Conservation (phyloP, 2,797 vertebrate species). For the Adrianichthys oophorus region DNA sequence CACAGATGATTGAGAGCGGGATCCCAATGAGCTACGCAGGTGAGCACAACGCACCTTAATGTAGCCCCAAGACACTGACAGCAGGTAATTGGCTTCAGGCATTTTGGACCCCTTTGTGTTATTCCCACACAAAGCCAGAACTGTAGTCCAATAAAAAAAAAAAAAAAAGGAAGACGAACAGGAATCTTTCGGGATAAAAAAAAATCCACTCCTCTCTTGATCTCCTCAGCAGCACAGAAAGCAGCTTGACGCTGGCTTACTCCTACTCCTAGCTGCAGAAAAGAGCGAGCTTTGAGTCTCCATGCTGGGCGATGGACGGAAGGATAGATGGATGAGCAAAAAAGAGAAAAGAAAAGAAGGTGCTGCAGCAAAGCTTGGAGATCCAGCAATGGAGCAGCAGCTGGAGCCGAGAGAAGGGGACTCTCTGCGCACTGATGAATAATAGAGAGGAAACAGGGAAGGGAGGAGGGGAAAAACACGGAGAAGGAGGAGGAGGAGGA, state of each 20-base stretch:
- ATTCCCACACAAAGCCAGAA: conserved; percentile 77
- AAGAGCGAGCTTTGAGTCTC: conserved; percentile 62
- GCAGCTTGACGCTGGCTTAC: conserved; percentile 44
- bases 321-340: conserved; percentile 1
- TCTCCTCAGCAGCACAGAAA: conserved; percentile 59
- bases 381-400: conserved; percentile 59
- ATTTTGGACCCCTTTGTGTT: conserved; percentile 89
- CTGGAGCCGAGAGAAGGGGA: conserved; percentile 62
- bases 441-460: conserved; percentile 62
- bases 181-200: conserved; percentile 54
- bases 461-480: conserved; percentile 59
- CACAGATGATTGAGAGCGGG: conserved; percentile 7
- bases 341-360: conserved; percentile 18
- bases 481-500: conserved; percentile 54
- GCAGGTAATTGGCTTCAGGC: conserved; percentile 98
- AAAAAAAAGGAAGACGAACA: conserved; percentile 65
- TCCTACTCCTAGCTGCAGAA: conserved; percentile 56
- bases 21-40: conserved; percentile 58
- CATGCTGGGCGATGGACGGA: conserved; percentile 56
- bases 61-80: conserved; percentile 98
- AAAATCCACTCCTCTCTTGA: conserved; percentile 51
- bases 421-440: conserved; percentile 74
- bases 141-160: conserved; percentile 64
- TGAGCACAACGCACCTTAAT: conserved; percentile 92
- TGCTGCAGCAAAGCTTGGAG: conserved; percentile 24